phyloP scores from a whole-genome alignment of 2,888 invertebrate genomes.

The Ferrisia virgata region DNA sequence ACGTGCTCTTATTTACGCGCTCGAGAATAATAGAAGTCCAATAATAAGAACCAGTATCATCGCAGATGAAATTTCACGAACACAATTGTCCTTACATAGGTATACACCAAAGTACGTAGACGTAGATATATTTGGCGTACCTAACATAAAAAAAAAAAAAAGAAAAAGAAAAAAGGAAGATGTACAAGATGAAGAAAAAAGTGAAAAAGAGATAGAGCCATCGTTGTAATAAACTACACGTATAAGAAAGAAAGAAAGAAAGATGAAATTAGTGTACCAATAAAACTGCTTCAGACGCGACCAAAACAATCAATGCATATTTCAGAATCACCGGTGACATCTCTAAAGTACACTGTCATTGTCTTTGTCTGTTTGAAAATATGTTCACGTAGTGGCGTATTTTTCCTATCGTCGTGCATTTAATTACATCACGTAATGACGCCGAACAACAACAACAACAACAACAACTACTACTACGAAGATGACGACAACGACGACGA shows the following conservation, averaged over 20 bases:
- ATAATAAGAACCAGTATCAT: slow-evolving; percentile 3
- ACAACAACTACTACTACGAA: too few species aligned
- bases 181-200: too few species aligned
- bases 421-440: slow-evolving; percentile 22
- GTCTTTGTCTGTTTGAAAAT: slow-evolving; percentile 8
- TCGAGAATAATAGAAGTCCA: slow-evolving; percentile 16
- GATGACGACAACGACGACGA: too few species aligned
- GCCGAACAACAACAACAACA: too few species aligned
- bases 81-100: background rate
- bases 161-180: too few species aligned
- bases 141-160: background rate
- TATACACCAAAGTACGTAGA: background rate
- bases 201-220: too few species aligned
- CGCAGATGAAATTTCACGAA: background rate
- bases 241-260: background rate
- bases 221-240: too few species aligned
- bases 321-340: slow-evolving; percentile 20
- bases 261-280: slow-evolving; percentile 25
- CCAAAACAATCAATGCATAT: slow-evolving; percentile 27
- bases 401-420: background rate
- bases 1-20: slow-evolving; percentile 24
- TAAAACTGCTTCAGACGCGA: slow-evolving; percentile 5
- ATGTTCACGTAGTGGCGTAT: slow-evolving; percentile 10
- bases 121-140: slow-evolving; percentile 1
- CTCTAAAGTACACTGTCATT: slow-evolving; percentile 24